Base-by-base conservation (phyloP, 1,140 invertebrate genomes). In the Aradophagus sp. region DNA sequence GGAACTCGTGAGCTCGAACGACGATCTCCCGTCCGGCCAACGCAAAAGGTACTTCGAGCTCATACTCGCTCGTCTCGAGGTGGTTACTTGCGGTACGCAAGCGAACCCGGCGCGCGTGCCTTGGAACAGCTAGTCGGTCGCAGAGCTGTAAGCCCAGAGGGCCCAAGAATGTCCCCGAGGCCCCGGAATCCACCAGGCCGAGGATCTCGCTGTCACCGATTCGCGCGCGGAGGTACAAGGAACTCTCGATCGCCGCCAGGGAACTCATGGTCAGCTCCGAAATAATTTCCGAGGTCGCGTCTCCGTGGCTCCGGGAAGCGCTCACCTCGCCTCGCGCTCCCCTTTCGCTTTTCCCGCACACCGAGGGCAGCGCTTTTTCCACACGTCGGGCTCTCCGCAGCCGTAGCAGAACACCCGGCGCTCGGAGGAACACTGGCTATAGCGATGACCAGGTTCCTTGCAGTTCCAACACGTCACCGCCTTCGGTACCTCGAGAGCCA, bases 401-500 rank as follows among this genome's bases (percentile, higher is more conserved):
- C 42, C 42, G 10, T 45, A 45, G 15, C 42, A 45, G 5, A 45
- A 45, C 0, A 31, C 13, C 6, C 19, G n/a, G 0, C 26, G 15
- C 4, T 3, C 14, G 1, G 16, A 5, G 1, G 14, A 1, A 6
- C 27, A 45, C 2, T 17, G 0, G 0, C 7, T 0, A 8, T 45
- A 45, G 1, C 15, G 14, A 11, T 45, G 42, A 0, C 42, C 42
- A 1, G 2, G 0, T 7, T 31, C 2, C 7, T 12, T 0, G 11
- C 42, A 45, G 13, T 45, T 45, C 42, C 42, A 45, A 10, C 42
- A 45, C n/a, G 6, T 2, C 5, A 6, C 20, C 4, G 8, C 20
- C 4, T n/a, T n/a, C n/a, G n/a, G n/a, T n/a, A n/a, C n/a, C n/a
- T n/a, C n/a, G n/a, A n/a, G n/a, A n/a, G n/a, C n/a, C n/a, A n/a